phyloP scores from a whole-genome alignment of 1,140 invertebrate genomes.

The Adoxophyes honmai region DNA sequence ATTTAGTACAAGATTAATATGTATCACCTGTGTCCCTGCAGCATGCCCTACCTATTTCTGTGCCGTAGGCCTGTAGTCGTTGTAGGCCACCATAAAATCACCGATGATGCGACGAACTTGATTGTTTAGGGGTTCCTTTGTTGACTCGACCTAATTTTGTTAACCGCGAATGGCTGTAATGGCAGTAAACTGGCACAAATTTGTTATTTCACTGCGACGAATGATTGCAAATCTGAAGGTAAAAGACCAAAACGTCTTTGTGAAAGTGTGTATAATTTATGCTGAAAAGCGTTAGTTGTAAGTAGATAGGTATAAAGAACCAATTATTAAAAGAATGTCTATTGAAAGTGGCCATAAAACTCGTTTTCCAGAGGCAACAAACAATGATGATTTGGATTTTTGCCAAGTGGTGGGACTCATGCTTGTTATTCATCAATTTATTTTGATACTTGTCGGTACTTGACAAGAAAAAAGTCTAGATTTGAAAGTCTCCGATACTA shows the following conservation, averaged over 20 bases:
- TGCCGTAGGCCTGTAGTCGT: too few species aligned
- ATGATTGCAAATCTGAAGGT: neutral
- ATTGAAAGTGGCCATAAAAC: constrained; percentile 1
- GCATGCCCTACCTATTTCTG: neutral
- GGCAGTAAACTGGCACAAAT: neutral
- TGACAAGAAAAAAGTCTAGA: neutral
- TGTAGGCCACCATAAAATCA: neutral
- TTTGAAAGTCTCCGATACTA: too few species aligned
- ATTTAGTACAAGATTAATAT: too few species aligned
- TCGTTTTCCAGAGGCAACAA: constrained; percentile 4
- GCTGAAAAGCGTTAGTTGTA: too few species aligned
- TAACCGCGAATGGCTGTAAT: neutral
- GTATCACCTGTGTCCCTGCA: too few species aligned
- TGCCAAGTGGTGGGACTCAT: constrained; percentile 2
- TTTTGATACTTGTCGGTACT: neutral
- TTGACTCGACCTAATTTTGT: constrained; percentile 12
- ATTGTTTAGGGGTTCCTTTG: constrained; percentile 10
- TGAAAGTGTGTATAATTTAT: too few species aligned
- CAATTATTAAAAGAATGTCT: neutral
- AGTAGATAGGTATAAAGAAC: too few species aligned
- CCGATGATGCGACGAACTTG: constrained; percentile 4
- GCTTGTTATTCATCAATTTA: constrained; percentile 5
- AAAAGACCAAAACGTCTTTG: neutral
- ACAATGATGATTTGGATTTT: neutral
- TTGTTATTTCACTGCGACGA: constrained; percentile 1